These are phyloP conservation scores for Sylvietta virens DNA, from an alignment of 2,113 vertebrate species.

Conservation along the genomic window DNA sequence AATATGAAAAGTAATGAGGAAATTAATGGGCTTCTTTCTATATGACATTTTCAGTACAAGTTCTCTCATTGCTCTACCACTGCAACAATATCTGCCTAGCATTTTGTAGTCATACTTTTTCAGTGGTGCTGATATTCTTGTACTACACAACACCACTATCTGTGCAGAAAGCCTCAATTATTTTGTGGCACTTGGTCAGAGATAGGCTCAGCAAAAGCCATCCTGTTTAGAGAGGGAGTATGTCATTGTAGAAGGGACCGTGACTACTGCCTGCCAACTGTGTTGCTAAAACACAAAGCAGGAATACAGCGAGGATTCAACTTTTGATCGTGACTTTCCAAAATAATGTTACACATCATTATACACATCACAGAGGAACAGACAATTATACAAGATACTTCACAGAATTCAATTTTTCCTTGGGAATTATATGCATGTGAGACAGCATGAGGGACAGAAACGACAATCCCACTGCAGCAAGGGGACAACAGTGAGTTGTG, in stretches of 20 bases:
- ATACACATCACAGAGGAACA: background rate
- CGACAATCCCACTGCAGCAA: slow-evolving; percentile 2
- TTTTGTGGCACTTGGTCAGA: background rate
- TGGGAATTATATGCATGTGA: background rate
- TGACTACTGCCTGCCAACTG: background rate
- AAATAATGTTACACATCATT: background rate
- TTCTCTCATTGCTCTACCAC: background rate
- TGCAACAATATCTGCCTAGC: background rate
- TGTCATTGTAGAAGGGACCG: background rate
- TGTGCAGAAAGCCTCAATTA: background rate
- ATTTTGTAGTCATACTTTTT: background rate
- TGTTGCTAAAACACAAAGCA: background rate
- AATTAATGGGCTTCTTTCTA: background rate
- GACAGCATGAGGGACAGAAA: background rate
- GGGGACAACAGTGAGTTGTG: background rate
- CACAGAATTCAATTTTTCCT: background rate
- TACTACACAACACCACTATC: background rate
- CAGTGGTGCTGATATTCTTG: background rate
- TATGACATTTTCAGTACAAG: background rate
- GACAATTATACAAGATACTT: background rate
- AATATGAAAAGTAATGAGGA: background rate
- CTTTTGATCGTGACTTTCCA: background rate
- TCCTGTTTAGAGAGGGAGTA: background rate
- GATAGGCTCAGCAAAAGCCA: background rate
- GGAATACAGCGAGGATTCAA: background rate